Evolutionary conservation across 2,797 vertebrate species (phyloP).

Genomic region (Sebastes baramenuke): DNA sequence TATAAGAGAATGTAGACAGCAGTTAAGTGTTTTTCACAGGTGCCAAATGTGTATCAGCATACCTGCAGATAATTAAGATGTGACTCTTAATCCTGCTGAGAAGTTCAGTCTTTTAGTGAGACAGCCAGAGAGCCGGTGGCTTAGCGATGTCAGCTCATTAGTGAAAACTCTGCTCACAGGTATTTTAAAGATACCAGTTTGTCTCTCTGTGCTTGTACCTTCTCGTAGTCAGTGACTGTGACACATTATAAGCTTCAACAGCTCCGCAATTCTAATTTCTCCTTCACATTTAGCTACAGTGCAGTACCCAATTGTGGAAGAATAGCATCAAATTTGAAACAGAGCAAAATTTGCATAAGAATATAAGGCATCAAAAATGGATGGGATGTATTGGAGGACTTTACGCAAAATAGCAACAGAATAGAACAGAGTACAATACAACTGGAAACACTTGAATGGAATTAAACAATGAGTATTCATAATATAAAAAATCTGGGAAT

Average conservation of each 20-base stretch:
- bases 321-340: not conserved
- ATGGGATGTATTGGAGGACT: not conserved
- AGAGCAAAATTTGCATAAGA: not conserved
- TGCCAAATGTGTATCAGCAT: not conserved
- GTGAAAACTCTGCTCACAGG: not conserved
- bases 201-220: not conserved
- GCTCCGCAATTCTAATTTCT: not conserved
- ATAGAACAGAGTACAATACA: not conserved
- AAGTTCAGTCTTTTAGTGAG: not conserved
- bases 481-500: not conserved
- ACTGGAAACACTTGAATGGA: not conserved
- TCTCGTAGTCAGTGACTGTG: not conserved
- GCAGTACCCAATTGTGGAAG: not conserved
- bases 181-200: not conserved
- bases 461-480: not conserved
- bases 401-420: not conserved
- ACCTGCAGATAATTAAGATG: not conserved
- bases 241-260: not conserved
- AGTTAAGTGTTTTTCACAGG: not conserved
- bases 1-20: not conserved
- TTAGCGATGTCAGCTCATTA: constrained; percentile 16
- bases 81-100: constrained; percentile 7
- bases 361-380: not conserved
- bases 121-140: not conserved
- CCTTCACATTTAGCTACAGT: not conserved